These are phyloP conservation scores for Cephus spinipes DNA, from an alignment of 2,888 invertebrate genomes.

Conservation along the genomic window DNA sequence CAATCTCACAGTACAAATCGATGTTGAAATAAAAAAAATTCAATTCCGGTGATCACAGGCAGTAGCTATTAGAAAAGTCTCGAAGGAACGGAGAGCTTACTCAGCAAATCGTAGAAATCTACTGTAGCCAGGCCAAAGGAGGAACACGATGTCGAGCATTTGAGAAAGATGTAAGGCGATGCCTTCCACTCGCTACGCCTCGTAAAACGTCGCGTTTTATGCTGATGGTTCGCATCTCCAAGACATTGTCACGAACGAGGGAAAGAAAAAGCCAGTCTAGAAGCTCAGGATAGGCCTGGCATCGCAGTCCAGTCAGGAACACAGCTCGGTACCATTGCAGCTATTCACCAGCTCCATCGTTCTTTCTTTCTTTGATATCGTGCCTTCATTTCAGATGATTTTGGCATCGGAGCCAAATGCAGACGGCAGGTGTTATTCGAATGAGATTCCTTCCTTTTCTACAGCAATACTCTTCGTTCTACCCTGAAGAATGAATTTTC, in stretches of 20 bases:
- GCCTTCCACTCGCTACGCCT: slow-evolving; percentile 58
- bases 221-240: slow-evolving; percentile 57
- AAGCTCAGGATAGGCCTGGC: slow-evolving; percentile 12
- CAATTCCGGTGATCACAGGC: neutral
- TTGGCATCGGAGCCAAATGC: slow-evolving; percentile 51
- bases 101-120: neutral
- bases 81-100: neutral
- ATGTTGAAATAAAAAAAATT: neutral
- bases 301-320: slow-evolving; percentile 1
- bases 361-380: slow-evolving; percentile 10
- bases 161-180: slow-evolving; percentile 59
- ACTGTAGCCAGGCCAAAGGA: neutral
- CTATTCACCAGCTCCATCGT: slow-evolving; percentile 3
- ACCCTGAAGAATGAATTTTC: neutral
- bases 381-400: slow-evolving; percentile 32
- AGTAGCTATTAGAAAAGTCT: neutral
- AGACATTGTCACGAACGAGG: slow-evolving; percentile 49
- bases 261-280: slow-evolving; percentile 14
- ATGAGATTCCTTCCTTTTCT: slow-evolving; percentile 20
- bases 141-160: slow-evolving; percentile 38
- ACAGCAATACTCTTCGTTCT: slow-evolving; percentile 16
- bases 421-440: slow-evolving; percentile 46
- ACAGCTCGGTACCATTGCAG: slow-evolving; percentile 3
- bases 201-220: slow-evolving; percentile 64
- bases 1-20: neutral